Evolutionary conservation across 2,888 invertebrate genomes (phyloP).

Genomic region (Alloscopus bannaensis): DNA sequence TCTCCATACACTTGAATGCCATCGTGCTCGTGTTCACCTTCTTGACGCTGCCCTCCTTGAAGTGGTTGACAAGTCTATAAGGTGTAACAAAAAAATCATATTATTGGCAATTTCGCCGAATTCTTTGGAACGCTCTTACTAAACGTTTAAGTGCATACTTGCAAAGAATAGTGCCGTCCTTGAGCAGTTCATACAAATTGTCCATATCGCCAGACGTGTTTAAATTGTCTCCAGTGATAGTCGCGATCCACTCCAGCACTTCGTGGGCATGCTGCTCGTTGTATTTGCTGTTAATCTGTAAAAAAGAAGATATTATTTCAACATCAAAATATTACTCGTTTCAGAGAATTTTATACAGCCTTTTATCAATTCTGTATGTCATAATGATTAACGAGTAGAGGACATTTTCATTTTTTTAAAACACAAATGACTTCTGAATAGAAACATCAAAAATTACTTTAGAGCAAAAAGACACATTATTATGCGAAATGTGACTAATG

Average conservation of each 20-base stretch:
- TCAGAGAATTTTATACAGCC: not conserved
- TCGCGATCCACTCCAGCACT: conserved; percentile 93
- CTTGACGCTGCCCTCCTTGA: conserved; percentile 91
- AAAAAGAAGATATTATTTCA: not conserved
- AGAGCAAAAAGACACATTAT: no score
- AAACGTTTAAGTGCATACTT: conserved; percentile 80
- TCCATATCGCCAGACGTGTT: conserved; percentile 93
- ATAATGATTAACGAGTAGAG: no score
- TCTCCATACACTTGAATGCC: conserved; percentile 90
- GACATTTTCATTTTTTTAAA: not conserved
- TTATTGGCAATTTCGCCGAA: no score
- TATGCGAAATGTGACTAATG: no score
- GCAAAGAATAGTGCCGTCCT: conserved; percentile 94
- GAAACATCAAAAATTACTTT: no score
- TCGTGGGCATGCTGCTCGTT: conserved; percentile 95
- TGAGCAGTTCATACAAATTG: conserved; percentile 93
- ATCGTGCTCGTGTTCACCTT: conserved; percentile 93
- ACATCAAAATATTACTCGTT: not conserved
- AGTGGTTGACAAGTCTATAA: conserved; percentile 88
- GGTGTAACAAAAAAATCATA: no score
- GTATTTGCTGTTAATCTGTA: conserved; percentile 97
- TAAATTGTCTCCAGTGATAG: conserved; percentile 89
- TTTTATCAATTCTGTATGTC: no score
- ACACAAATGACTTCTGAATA: no score
- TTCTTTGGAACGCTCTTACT: not conserved